Conservation (phyloP, 64 coral and sea anemone genomes). For the Platygyra sinensis region DNA sequence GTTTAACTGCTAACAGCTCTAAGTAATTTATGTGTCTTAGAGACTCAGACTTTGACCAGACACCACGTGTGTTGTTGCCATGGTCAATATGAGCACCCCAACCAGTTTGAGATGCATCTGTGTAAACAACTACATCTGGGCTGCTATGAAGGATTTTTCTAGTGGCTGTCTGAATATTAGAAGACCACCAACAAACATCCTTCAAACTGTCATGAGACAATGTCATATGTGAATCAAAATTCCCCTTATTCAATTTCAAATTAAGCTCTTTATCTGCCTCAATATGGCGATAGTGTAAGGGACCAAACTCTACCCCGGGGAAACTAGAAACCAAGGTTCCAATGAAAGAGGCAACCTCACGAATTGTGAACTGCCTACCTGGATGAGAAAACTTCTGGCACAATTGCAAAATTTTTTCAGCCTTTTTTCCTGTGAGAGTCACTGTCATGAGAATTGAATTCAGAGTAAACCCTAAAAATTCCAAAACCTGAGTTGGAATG, state of each 20-base stretch:
- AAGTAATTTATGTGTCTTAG: background rate
- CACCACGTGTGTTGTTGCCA: background rate
- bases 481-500: slow-evolving; percentile 33
- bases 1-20: background rate
- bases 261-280: slow-evolving; percentile 48
- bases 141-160: background rate
- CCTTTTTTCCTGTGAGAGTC: background rate
- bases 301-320: slow-evolving; percentile 20
- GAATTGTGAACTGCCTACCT: slow-evolving; percentile 25
- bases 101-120: slow-evolving; percentile 39
- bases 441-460: slow-evolving; percentile 32
- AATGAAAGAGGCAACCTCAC: slow-evolving; percentile 50
- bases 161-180: slow-evolving; percentile 28
- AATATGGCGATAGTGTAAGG: slow-evolving; percentile 14
- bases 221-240: slow-evolving; percentile 50
- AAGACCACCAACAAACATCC: slow-evolving; percentile 29
- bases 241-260: slow-evolving; percentile 10
- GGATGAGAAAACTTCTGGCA: slow-evolving; percentile 21
- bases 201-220: slow-evolving; percentile 3
- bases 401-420: slow-evolving; percentile 23
- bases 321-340: slow-evolving; percentile 56
- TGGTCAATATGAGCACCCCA: slow-evolving; percentile 4
- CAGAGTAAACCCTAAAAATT: slow-evolving; percentile 48
- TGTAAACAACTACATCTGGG: slow-evolving; percentile 32
- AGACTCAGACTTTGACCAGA: background rate